A percentile compares a stretch with the other conserved stretches of the same genome.
Evolutionary conservation across 2,113 vertebrate species (phyloP).

Genomic region (Phylloscopus trochiloides): DNA sequence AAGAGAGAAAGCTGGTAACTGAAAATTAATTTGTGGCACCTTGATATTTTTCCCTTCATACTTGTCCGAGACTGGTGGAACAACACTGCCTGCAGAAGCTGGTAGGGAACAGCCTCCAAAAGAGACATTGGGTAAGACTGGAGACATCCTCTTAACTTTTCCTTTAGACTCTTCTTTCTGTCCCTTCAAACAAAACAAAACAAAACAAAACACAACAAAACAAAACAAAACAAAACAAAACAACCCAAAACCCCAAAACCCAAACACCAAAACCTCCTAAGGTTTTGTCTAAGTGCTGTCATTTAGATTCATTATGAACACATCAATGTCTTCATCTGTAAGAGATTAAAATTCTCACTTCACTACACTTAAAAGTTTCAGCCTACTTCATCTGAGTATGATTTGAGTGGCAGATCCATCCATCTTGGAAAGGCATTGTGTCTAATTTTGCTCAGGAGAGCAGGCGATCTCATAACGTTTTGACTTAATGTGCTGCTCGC

Average conservation of each 20-base stretch:
- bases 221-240: no score
- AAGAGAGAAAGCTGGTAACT: background rate
- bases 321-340: background rate
- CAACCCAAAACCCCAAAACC: background rate
- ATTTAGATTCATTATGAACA: background rate
- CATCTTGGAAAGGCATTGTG: background rate
- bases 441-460: background rate
- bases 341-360: background rate
- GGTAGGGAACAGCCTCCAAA: background rate
- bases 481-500: background rate
- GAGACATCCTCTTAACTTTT: background rate
- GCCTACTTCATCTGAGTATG: background rate
- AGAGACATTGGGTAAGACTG: background rate
- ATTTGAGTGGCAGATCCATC: background rate
- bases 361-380: background rate
- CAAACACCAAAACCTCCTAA: background rate
- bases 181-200: background rate
- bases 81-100: background rate
- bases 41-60: background rate
- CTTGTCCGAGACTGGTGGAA: background rate
- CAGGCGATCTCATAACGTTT: fast-evolving
- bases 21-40: background rate
- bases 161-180: background rate
- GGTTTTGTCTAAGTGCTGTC: background rate
- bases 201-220: no score